phyloP scores from a whole-genome alignment of 2,797 vertebrate species.

The Pseudochirops cupreus region DNA sequence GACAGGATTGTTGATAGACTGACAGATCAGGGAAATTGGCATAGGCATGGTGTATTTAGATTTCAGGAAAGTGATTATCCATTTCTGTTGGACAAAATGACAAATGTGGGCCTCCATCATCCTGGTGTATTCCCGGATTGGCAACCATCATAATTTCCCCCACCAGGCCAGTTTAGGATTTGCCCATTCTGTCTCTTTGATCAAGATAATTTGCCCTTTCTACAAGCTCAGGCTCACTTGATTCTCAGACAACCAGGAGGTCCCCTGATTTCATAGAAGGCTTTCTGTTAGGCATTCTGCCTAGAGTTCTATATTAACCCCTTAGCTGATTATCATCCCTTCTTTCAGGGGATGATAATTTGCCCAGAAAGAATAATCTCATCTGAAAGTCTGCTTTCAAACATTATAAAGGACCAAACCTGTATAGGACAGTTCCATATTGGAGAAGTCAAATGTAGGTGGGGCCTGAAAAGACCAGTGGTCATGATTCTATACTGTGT shows the following conservation, averaged over 20 bases:
- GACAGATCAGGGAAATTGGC: neutral
- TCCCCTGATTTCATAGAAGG: neutral
- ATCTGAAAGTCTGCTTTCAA: neutral
- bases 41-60: neutral
- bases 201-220: neutral
- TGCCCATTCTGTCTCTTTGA: neutral
- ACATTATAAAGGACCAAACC: neutral
- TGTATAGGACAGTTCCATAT: neutral
- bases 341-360: neutral
- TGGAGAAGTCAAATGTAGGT: neutral
- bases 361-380: neutral
- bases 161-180: neutral
- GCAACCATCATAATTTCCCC: neutral
- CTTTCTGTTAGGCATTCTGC: neutral
- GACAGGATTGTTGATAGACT: neutral
- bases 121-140: neutral
- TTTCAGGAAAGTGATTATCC: neutral
- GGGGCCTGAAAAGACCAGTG: neutral
- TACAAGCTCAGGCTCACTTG: neutral
- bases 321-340: neutral
- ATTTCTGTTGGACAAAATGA: neutral
- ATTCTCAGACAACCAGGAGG: neutral
- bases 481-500: neutral
- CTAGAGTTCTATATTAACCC: neutral
- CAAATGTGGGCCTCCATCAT: neutral